Evolutionary conservation across 2,797 vertebrate species (phyloP).

Genomic region (Oreochromis mossambicus): DNA sequence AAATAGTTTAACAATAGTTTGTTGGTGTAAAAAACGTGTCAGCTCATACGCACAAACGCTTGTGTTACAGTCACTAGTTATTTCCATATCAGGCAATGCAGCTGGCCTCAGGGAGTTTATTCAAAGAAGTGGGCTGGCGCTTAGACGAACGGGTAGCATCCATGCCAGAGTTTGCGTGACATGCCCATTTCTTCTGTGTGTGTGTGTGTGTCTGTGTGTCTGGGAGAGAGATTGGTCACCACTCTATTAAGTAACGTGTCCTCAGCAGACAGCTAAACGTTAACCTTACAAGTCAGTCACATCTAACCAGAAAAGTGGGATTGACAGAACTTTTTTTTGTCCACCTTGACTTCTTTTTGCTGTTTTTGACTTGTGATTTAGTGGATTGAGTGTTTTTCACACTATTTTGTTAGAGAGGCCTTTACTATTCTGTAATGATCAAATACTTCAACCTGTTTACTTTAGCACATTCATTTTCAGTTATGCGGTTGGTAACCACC

Average conservation of each 20-base stretch:
- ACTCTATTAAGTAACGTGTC: constrained; percentile 31
- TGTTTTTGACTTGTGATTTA: background rate
- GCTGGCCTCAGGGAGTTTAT: constrained; percentile 12
- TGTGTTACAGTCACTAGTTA: constrained; percentile 22
- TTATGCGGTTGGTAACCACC: background rate
- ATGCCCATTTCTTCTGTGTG: constrained; percentile 11
- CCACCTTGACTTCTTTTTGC: background rate
- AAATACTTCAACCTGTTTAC: background rate
- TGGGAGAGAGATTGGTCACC: constrained; percentile 6
- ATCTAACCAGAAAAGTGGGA: background rate
- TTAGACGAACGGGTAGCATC: constrained; percentile 34
- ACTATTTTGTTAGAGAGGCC: background rate
- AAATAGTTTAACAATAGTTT: background rate
- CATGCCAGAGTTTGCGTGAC: constrained; percentile 46
- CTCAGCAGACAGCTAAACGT: constrained; percentile 22
- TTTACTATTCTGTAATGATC: background rate
- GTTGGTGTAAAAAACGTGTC: constrained; percentile 1
- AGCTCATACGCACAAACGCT: background rate
- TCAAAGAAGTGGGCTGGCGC: constrained; percentile 31
- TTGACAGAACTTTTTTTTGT: background rate
- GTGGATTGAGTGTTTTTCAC: background rate
- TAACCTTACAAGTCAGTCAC: background rate
- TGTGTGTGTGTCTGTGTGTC: background rate
- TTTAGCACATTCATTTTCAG: background rate
- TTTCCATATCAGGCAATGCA: constrained; percentile 62